Percentiles rank a stretch among this genome's conserved stretches.
Conservation (phyloP, 2,888 invertebrate species). For the Bhutanitis thaidina region DNA sequence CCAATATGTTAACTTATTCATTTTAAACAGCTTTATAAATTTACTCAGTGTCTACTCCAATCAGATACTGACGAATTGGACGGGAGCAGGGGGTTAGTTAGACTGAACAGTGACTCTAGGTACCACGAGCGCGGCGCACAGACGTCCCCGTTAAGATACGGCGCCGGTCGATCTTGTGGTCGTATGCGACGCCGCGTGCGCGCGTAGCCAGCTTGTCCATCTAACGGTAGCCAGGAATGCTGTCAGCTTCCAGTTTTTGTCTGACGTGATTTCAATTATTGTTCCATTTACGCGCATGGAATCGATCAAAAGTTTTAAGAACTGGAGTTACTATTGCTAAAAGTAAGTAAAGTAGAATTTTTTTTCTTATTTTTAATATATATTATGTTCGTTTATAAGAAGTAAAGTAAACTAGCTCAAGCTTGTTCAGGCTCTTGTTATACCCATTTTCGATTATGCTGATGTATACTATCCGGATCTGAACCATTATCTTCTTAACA, state of each 20-base stretch:
- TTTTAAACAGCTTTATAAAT: no score
- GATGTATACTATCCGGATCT: no score
- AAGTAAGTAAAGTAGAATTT: no score
- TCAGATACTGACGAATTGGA: background rate
- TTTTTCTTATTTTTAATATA: no score
- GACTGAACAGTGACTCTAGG: constrained; percentile 2
- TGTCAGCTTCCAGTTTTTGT: constrained; percentile 63
- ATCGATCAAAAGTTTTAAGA: constrained; percentile 44
- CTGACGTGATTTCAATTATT: constrained; percentile 49
- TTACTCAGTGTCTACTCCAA: no score
- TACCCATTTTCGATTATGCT: no score
- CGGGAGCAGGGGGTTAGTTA: constrained; percentile 5
- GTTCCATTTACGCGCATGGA: constrained; percentile 41
- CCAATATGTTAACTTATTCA: no score
- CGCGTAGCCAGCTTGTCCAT: constrained; percentile 44
- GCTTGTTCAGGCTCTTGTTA: no score
- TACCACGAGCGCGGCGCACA: background rate
- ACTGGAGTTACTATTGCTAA: background rate
- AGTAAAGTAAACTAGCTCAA: no score
- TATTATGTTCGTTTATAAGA: no score
- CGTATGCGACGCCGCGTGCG: constrained; percentile 27
- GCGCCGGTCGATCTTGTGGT: constrained; percentile 27
- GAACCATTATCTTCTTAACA: no score
- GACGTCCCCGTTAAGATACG: constrained; percentile 40
- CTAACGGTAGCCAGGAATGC: constrained; percentile 72